phyloP scores from a whole-genome alignment of 2,113 vertebrate species.

The Charadrius vociferus region DNA sequence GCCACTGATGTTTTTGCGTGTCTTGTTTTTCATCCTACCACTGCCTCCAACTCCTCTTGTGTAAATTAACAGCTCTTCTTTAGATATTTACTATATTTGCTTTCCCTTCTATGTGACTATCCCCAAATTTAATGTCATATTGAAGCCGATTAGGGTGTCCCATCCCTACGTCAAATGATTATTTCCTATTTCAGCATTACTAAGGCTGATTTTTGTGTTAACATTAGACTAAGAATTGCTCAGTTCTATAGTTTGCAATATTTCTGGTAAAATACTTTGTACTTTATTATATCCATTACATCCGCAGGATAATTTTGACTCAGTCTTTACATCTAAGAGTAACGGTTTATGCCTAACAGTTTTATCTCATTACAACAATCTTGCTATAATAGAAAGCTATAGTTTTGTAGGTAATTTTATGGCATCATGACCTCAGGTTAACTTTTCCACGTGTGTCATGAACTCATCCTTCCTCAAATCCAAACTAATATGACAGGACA shows the following conservation, averaged over 20 bases:
- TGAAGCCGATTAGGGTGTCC: background rate
- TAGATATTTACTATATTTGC: background rate
- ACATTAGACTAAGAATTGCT: background rate
- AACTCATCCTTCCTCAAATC: background rate
- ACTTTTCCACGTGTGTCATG: rapidly evolving
- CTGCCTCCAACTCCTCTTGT: background rate
- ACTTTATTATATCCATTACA: background rate
- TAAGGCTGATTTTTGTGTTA: background rate
- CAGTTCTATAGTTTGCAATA: background rate
- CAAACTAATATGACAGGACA: background rate
- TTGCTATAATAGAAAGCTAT: background rate
- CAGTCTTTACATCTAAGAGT: background rate
- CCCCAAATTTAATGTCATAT: background rate
- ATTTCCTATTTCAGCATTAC: background rate
- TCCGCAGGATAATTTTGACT: background rate
- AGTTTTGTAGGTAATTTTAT: background rate
- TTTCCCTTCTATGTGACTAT: background rate
- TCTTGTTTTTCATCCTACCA: background rate
- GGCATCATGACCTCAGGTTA: background rate
- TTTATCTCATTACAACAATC: background rate
- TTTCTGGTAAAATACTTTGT: background rate
- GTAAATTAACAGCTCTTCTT: background rate
- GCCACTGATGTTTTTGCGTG: background rate
- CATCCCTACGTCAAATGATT: background rate
- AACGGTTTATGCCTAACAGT: background rate